phyloP scores from a whole-genome alignment of 1,140 invertebrate species.

The Amyelois transitella region DNA sequence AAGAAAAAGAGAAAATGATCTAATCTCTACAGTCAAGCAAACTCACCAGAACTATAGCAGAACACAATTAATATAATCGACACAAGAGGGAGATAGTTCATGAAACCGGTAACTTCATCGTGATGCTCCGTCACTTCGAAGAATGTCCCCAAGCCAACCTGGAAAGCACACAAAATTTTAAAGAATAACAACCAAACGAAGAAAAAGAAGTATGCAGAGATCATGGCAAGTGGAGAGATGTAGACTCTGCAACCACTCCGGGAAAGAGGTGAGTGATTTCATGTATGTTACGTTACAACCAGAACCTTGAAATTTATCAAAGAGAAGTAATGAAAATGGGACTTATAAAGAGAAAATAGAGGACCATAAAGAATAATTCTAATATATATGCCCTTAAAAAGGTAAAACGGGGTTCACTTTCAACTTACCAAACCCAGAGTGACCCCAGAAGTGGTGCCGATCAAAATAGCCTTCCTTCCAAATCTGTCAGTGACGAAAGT shows the following conservation, averaged over 20 bases:
- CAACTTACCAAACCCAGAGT: conserved; percentile 70
- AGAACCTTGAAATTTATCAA: too few species aligned
- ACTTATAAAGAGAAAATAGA: too few species aligned
- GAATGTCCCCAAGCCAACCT: conserved; percentile 46
- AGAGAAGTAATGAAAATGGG: too few species aligned
- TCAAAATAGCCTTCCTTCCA: conserved; percentile 77
- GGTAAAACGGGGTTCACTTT: too few species aligned
- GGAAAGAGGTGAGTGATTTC: too few species aligned
- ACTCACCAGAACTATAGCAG: conserved; percentile 38
- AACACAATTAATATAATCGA: conserved; percentile 42
- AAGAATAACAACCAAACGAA: neutral
- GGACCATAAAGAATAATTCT: too few species aligned
- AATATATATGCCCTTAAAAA: too few species aligned
- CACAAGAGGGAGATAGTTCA: conserved; percentile 44
- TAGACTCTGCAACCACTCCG: too few species aligned
- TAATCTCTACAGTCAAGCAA: too few species aligned
- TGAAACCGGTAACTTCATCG: conserved; percentile 24
- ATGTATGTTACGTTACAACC: too few species aligned
- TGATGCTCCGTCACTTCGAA: conserved; percentile 26
- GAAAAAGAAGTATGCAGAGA: too few species aligned
- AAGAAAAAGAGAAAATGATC: neutral
- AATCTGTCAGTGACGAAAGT: conserved; percentile 76
- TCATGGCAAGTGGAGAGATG: too few species aligned
- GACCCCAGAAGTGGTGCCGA: conserved; percentile 71
- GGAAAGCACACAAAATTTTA: conserved; percentile 13